Evolutionary conservation across 2,888 invertebrate species (phyloP).

Genomic region (Sicus ferrugineus): DNA sequence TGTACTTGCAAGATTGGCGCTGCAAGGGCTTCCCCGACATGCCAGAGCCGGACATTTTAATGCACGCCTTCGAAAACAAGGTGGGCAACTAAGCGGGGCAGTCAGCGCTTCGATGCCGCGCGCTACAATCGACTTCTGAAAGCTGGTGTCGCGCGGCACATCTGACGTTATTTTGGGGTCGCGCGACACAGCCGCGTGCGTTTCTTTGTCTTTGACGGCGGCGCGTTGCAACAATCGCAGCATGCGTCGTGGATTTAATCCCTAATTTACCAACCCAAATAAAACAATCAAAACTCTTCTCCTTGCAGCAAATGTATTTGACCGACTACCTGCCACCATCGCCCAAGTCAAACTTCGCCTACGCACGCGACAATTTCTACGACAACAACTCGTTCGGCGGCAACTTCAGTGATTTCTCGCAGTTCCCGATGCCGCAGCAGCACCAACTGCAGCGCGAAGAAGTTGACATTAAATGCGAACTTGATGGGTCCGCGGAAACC

Average conservation of each 20-base stretch:
- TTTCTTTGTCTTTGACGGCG: no score
- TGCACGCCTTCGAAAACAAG: slow-evolving; percentile 26
- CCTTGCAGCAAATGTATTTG: slow-evolving; percentile 26
- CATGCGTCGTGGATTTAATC: no score
- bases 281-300: background rate
- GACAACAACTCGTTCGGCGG: slow-evolving; percentile 13
- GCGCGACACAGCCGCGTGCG: no score
- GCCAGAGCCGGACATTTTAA: slow-evolving; percentile 22
- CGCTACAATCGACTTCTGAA: no score
- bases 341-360: background rate
- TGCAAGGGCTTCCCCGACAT: slow-evolving; percentile 25
- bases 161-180: no score
- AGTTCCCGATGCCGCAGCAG: slow-evolving; percentile 16
- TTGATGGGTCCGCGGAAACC: background rate
- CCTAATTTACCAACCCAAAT: background rate
- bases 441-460: slow-evolving; percentile 15
- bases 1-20: slow-evolving; percentile 26
- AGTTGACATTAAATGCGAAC: slow-evolving; percentile 21
- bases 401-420: slow-evolving; percentile 16
- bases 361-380: slow-evolving; percentile 11
- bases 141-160: no score
- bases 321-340: slow-evolving; percentile 19
- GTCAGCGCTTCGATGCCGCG: no score
- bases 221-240: no score
- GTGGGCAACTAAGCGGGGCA: no score